A percentile compares a stretch with the other conserved stretches of the same genome.
phyloP scores from a whole-genome alignment of 2,113 vertebrate genomes.

The Chroicocephalus ridibundus region DNA sequence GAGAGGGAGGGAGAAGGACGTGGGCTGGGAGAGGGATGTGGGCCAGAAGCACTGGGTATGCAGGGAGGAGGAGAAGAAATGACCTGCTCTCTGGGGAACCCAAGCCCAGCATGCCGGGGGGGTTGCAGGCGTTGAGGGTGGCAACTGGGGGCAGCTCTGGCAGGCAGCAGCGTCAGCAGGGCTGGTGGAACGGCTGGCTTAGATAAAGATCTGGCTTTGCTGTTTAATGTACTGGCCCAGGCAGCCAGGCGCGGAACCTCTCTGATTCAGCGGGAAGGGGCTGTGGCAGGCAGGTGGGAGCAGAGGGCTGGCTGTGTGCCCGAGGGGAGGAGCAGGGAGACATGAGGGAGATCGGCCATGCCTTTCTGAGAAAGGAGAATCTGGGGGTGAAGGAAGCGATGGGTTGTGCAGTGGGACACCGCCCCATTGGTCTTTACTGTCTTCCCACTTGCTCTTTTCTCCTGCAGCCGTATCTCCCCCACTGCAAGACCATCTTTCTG shows the following conservation, averaged over 20 bases:
- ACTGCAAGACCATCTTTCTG: background rate
- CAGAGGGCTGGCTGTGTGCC: background rate
- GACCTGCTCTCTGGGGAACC: background rate
- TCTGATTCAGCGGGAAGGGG: conserved; percentile 4
- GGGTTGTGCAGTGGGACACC: background rate
- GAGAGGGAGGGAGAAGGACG: background rate
- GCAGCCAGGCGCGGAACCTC: background rate
- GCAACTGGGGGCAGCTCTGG: background rate
- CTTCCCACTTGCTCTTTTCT: background rate
- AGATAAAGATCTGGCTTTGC: conserved; percentile 9
- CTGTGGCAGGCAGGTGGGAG: background rate
- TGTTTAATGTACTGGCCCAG: background rate
- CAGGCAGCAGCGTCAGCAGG: background rate
- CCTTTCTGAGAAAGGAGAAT: background rate
- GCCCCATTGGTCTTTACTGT: background rate
- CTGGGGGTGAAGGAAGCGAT: background rate
- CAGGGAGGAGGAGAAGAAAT: background rate
- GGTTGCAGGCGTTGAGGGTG: too few relatives aligned
- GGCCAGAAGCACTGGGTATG: background rate
- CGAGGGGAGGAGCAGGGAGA: background rate
- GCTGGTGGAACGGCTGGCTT: background rate
- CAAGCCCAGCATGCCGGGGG: rapidly evolving
- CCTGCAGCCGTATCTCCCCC: background rate
- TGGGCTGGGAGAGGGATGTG: background rate
- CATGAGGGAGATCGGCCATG: background rate